These are phyloP conservation scores for Holothuria leucospilota DNA, from an alignment of 53 echinoderm and acorn worm genomes.

Conservation along the genomic window DNA sequence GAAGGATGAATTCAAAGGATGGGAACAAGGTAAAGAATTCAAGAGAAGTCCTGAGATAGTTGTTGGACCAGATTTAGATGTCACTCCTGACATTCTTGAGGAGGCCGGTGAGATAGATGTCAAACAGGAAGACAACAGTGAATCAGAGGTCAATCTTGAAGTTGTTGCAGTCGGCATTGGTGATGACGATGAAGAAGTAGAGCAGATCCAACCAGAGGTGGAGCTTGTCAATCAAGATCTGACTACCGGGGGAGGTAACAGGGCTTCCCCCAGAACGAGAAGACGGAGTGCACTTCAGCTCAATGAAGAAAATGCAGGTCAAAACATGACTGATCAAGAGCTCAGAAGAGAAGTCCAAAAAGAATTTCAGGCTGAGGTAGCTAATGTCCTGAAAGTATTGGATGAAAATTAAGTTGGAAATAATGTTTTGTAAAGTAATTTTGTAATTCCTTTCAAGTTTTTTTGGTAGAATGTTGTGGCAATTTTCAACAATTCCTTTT, in stretches of 20 bases:
- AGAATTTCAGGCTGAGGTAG: slow-evolving; percentile 52
- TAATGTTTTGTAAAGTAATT: not conserved
- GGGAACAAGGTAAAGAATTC: slow-evolving; percentile 46
- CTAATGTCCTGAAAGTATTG: slow-evolving; percentile 34
- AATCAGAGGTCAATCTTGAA: slow-evolving; percentile 16
- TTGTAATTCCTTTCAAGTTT: slow-evolving; percentile 13
- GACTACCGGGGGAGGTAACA: not conserved
- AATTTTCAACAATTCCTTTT: slow-evolving; percentile 20
- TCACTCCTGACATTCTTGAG: slow-evolving; percentile 9
- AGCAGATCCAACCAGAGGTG: slow-evolving; percentile 1
- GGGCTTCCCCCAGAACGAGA: not conserved
- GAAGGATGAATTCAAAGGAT: slow-evolving; percentile 40
- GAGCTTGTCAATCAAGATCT: slow-evolving; percentile 1
- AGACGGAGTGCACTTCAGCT: not conserved
- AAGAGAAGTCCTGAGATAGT: not conserved
- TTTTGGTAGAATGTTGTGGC: slow-evolving; percentile 33
- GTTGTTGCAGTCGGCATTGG: slow-evolving; percentile 10
- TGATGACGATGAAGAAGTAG: slow-evolving; percentile 27
- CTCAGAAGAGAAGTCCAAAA: slow-evolving; percentile 35
- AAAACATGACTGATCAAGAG: slow-evolving; percentile 26
- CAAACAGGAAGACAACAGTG: slow-evolving; percentile 27
- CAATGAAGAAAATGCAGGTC: slow-evolving; percentile 2
- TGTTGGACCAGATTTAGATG: not conserved
- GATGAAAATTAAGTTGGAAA: slow-evolving; percentile 29
- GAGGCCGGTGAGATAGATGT: not conserved